Evolutionary conservation across 2,888 invertebrate species (phyloP).

Genomic region (Standfussiana lucernea): DNA sequence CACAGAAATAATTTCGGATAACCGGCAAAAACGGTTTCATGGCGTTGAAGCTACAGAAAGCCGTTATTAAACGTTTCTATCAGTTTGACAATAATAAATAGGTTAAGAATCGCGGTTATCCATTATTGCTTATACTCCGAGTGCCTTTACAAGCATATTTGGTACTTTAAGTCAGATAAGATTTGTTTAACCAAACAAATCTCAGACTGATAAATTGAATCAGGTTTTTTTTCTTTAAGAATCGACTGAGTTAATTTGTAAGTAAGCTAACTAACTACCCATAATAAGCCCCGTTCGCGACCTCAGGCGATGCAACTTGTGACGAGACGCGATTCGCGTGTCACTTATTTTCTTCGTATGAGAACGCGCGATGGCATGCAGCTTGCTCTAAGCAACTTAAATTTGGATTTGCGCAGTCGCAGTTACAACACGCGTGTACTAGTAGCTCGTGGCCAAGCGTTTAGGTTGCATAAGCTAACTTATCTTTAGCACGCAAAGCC

Average conservation of each 20-base stretch:
- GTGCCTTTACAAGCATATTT: neutral
- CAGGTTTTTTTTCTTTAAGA: neutral
- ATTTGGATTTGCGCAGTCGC: neutral
- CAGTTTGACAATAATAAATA: slow-evolving; percentile 37
- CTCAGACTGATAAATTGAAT: neutral
- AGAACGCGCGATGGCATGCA: neutral
- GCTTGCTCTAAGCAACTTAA: neutral
- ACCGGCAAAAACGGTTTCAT: slow-evolving; percentile 27
- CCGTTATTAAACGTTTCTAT: slow-evolving; percentile 35
- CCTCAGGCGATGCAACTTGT: neutral
- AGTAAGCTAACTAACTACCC: neutral
- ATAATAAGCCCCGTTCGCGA: neutral
- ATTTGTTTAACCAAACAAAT: neutral
- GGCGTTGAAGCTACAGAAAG: neutral
- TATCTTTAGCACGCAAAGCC: slow-evolving; percentile 28
- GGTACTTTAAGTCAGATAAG: neutral
- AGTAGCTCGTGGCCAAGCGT: neutral
- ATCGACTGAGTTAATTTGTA: neutral
- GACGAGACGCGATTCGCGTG: neutral
- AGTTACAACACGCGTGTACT: neutral
- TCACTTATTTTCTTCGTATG: neutral
- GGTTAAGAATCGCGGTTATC: slow-evolving; percentile 17
- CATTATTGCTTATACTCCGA: slow-evolving; percentile 16
- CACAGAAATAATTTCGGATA: slow-evolving; percentile 17
- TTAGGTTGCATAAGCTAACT: neutral